These are phyloP conservation scores for Anorthoa munda DNA, from an alignment of 2,888 invertebrate genomes.

Conservation along the genomic window DNA sequence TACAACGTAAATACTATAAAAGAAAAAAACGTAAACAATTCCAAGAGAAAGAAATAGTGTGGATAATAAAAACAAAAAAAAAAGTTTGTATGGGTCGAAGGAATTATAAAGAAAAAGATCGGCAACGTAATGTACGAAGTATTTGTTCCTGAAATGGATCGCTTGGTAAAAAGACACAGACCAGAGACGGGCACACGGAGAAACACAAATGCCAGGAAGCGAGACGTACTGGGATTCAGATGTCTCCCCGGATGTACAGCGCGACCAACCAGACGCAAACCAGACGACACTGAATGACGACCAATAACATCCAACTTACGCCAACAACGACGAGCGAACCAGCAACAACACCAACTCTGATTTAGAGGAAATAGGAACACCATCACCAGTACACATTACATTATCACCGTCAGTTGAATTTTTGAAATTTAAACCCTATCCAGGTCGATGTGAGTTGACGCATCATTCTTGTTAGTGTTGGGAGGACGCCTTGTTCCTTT, in stretches of 20 bases:
- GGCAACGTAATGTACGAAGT: slow-evolving; percentile 5
- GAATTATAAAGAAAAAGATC: neutral
- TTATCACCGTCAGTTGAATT: neutral
- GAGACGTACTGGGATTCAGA: neutral
- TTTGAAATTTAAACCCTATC: too few relatives aligned
- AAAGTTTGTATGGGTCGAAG: neutral
- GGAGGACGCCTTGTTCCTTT: too few relatives aligned
- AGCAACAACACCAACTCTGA: neutral
- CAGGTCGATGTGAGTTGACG: too few relatives aligned
- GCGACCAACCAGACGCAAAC: neutral
- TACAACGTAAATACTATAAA: slow-evolving; percentile 1
- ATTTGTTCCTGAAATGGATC: neutral
- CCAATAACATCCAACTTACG: too few relatives aligned
- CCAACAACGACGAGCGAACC: neutral
- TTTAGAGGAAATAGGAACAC: neutral
- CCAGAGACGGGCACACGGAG: neutral
- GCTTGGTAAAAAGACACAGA: neutral
- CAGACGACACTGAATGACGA: neutral
- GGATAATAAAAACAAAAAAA: neutral
- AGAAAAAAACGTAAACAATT: neutral
- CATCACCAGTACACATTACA: neutral
- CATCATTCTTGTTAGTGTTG: too few relatives aligned
- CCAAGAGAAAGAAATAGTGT: neutral
- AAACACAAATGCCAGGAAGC: neutral
- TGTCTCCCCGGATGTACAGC: neutral